These are phyloP conservation scores for Furcula furcula DNA, from an alignment of 2,888 invertebrate genomes.

Conservation along the genomic window DNA sequence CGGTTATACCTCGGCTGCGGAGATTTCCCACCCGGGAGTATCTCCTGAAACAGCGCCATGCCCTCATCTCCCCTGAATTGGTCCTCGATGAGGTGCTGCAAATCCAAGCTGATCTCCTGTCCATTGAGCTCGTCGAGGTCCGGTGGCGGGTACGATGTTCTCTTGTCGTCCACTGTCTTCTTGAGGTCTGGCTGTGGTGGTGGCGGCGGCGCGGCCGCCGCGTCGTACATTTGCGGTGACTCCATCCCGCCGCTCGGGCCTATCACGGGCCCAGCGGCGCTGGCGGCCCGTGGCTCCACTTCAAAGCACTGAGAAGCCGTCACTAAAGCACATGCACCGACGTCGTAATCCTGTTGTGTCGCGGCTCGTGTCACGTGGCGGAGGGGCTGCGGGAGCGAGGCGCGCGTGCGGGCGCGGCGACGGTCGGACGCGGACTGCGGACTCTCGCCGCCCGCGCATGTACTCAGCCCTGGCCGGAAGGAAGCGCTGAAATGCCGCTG, in stretches of 20 bases:
- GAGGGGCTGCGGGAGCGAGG: constrained; percentile 19
- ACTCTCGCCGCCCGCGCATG: constrained; percentile 44
- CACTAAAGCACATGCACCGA: constrained; percentile 70
- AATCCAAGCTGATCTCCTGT: constrained; percentile 95
- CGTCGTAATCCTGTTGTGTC: constrained; percentile 42
- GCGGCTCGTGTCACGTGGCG: constrained; percentile 36
- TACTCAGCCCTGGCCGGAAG: constrained; percentile 72
- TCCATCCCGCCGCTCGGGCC: constrained; percentile 85
- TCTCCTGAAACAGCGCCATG: constrained; percentile 91
- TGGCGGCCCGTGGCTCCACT: constrained; percentile 74
- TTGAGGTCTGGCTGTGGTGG: constrained; percentile 83
- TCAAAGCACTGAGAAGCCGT: constrained; percentile 73
- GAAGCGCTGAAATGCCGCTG: constrained; percentile 65
- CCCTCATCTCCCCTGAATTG: constrained; percentile 91
- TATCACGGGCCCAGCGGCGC: constrained; percentile 71
- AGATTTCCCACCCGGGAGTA: constrained; percentile 84
- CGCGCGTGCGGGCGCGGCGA: constrained; percentile 60
- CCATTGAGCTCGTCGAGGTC: constrained; percentile 95
- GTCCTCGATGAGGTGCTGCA: constrained; percentile 96
- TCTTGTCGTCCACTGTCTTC: constrained; percentile 83
- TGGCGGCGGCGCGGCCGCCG: constrained; percentile 83
- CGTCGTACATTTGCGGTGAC: constrained; percentile 94
- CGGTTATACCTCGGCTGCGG: constrained; percentile 81
- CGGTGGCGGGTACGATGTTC: constrained; percentile 88
- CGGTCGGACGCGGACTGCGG: constrained; percentile 64